Evolutionary conservation across 2,113 vertebrate species (phyloP), one percentile per base, ranked within the genome.

Genomic region (Otocyon megalotis): DNA sequence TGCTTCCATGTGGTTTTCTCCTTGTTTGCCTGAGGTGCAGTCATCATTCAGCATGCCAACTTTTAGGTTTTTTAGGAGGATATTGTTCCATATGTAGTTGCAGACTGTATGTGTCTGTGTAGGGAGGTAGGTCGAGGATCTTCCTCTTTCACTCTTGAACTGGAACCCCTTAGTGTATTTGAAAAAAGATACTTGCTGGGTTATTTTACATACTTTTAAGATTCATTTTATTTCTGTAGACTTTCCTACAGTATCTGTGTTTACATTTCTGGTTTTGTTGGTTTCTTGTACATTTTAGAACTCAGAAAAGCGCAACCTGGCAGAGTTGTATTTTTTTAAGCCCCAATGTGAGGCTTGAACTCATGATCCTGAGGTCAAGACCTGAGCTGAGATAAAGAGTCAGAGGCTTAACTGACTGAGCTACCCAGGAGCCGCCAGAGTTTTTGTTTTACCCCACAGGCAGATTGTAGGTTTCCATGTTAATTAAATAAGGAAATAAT

Each of bases 401-500:
- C 67, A n/a, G 22, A 62, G 13, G 6, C 65, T 69, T 69, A 69
- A 69, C 32, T 7, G 65, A 67, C 65, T 67, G 65, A 69, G 32
- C 67, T 8, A n/a, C 67, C 67, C 67, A 69, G 67, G 32, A 1
- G 8, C 15, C 32, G 16, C 32, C 8, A 69, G 67, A 69, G 32
- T 96, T 97, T 90, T 86, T 89, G 16, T 79, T 74, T 24, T 30
- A 37, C 10, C 35, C 93, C 97, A 56, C 92, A 95, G 97, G 94
- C 87, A 97, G 86, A 97, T 98, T 98, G 88, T 95, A 92, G 94
- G 98, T 98, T 97, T 74, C 24, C 76, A 56, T 98, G 76, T 93
- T 98, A 94, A 97, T 97, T 98, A 98, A 98, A 96, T 98, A 96
- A 97, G 97, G 80, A 98, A 97, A 48, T 48, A 0, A 82, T 98